Evolutionary conservation across 2,888 invertebrate genomes (phyloP).

Genomic region (Strigamia crassipes): DNA sequence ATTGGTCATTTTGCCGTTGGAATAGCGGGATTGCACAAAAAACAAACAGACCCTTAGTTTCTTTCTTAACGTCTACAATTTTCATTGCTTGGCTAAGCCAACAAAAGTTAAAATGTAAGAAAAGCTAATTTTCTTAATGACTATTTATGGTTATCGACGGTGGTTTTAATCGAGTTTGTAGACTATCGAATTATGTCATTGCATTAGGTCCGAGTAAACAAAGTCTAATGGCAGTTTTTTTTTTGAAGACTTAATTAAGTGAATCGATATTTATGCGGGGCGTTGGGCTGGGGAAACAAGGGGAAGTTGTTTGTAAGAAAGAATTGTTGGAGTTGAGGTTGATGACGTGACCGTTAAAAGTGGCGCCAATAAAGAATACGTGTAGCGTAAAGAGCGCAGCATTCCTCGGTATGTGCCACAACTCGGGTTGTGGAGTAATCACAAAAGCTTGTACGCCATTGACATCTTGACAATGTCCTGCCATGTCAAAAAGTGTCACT

Average conservation of each 20-base stretch:
- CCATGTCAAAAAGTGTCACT: background rate
- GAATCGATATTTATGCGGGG: too few relatives aligned
- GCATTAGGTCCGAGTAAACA: background rate
- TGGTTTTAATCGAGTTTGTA: background rate
- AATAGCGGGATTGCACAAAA: too few relatives aligned
- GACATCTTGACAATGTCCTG: background rate
- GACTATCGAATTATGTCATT: background rate
- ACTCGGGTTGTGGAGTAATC: background rate
- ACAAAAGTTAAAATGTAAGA: too few relatives aligned
- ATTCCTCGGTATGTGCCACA: background rate
- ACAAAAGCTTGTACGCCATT: background rate
- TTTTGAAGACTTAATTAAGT: too few relatives aligned
- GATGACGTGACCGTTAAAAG: background rate
- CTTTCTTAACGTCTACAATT: too few relatives aligned
- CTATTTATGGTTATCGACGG: background rate
- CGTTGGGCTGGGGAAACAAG: too few relatives aligned
- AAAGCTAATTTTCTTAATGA: too few relatives aligned
- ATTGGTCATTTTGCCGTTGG: too few relatives aligned
- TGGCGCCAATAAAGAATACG: background rate
- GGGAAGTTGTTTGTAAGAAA: too few relatives aligned
- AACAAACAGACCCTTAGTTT: too few relatives aligned
- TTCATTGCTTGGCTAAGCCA: too few relatives aligned
- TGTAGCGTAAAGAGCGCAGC: background rate
- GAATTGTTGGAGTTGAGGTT: too few relatives aligned
- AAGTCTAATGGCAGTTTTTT: background rate